Percentiles rank a stretch among this genome's conserved stretches.
Conservation (phyloP, 2,888 invertebrate species). For the Macaria liturata region DNA sequence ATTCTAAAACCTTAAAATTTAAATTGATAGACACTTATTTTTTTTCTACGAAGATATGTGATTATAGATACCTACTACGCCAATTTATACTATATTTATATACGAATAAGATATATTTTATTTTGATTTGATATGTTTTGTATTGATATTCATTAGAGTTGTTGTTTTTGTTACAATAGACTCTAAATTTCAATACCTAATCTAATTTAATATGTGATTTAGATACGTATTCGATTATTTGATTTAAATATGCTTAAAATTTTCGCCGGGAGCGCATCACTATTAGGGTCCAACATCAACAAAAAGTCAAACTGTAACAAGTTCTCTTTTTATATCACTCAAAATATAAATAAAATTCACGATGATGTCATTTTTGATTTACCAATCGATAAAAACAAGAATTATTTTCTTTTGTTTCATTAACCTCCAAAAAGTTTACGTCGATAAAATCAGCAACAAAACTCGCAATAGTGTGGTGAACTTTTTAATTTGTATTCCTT, state of each 20-base stretch:
- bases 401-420: too few relatives aligned
- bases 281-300: constrained; percentile 51
- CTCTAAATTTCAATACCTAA: constrained; percentile 70
- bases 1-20: too few relatives aligned
- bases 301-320: too few relatives aligned
- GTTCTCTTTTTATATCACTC: too few relatives aligned
- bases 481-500: not conserved
- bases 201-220: constrained; percentile 45
- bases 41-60: constrained; percentile 1
- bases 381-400: too few relatives aligned
- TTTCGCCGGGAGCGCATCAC: constrained; percentile 68
- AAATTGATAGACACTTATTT: too few relatives aligned
- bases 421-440: too few relatives aligned
- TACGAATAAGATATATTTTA: constrained; percentile 55
- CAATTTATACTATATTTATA: constrained; percentile 17
- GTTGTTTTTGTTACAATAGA: constrained; percentile 71
- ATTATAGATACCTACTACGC: constrained; percentile 7
- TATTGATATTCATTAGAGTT: constrained; percentile 81
- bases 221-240: constrained; percentile 36
- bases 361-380: too few relatives aligned
- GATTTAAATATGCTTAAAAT: constrained; percentile 8
- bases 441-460: too few relatives aligned
- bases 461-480: not conserved
- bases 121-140: constrained; percentile 73
- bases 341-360: too few relatives aligned